A percentile compares a stretch with the other conserved stretches of the same genome.
Conservation (phyloP, 2,113 vertebrate genomes). For the Charina bottae region DNA sequence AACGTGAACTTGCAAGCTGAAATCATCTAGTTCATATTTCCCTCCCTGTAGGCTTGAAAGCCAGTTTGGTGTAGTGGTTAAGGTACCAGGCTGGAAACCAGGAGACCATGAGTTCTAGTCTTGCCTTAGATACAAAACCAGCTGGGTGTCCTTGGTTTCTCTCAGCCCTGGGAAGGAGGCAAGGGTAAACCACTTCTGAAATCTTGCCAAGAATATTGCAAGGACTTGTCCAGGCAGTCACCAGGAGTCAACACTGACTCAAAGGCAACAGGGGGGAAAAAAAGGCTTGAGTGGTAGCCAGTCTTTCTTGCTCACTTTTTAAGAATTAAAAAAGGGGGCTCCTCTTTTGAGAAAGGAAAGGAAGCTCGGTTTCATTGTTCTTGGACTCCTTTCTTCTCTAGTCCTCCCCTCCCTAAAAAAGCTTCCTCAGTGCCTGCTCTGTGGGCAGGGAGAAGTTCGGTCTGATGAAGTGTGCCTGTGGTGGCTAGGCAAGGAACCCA, state of each 20-base stretch:
- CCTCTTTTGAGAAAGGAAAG: not conserved
- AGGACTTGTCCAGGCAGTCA: not conserved
- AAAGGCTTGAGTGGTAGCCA: not conserved
- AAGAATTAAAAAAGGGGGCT: not conserved
- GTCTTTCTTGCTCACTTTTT: not conserved
- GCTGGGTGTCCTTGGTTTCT: not conserved
- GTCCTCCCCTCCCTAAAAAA: not conserved
- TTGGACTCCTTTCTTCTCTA: not conserved
- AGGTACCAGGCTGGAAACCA: not conserved
- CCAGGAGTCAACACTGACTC: not conserved
- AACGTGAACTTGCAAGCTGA: not conserved
- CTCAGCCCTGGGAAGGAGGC: not conserved
- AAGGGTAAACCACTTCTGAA: not conserved
- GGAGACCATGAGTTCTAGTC: not conserved
- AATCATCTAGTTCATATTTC: constrained; percentile 1
- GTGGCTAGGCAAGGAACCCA: constrained; percentile 29
- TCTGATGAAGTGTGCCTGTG: constrained; percentile 63
- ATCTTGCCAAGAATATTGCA: not conserved
- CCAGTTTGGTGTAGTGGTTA: not conserved
- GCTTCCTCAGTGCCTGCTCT: constrained; percentile 15
- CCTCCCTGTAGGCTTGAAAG: not conserved
- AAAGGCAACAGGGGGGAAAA: no score
- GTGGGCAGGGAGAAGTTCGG: constrained; percentile 49
- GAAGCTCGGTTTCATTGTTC: not conserved
- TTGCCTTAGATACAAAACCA: not conserved